phyloP scores from a whole-genome alignment of 2,113 vertebrate genomes.

The Glaucidium brasilianum region DNA sequence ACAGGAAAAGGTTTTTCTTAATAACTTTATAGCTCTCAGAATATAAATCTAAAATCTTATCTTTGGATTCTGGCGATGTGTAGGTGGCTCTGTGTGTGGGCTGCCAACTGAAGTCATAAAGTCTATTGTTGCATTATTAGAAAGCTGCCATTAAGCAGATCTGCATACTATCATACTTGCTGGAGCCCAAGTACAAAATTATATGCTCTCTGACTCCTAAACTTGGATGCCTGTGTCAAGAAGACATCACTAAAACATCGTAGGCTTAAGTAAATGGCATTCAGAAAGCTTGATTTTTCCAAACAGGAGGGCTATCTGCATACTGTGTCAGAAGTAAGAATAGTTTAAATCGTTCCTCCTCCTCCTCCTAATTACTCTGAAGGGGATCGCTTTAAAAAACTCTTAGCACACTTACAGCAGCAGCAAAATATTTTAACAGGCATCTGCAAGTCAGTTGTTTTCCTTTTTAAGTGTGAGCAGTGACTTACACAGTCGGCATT shows the following conservation, averaged over 20 bases:
- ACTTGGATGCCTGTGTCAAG: not conserved
- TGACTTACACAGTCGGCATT: not conserved
- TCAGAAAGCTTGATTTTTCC: slow-evolving; percentile 2
- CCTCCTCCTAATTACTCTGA: not conserved
- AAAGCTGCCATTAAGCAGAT: slow-evolving; percentile 37
- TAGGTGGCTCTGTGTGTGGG: not conserved
- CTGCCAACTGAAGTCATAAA: slow-evolving; percentile 13
- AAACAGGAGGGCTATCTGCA: not conserved
- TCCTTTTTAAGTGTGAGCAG: not conserved
- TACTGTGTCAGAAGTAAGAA: not conserved
- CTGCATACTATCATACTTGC: not conserved
- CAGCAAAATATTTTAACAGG: not conserved
- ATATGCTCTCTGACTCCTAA: not conserved
- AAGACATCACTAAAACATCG: not conserved
- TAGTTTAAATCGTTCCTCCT: not conserved
- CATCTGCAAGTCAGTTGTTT: not conserved
- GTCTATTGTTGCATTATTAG: slow-evolving; percentile 47
- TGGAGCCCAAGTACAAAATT: not conserved
- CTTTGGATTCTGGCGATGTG: not conserved
- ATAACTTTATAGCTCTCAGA: not conserved
- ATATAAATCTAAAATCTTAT: slow-evolving; percentile 14
- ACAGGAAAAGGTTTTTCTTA: not conserved
- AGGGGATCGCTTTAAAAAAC: not conserved
- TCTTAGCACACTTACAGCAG: not conserved
- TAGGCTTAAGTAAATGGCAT: not conserved